Conservation (phyloP, 1,140 invertebrate genomes). For the Drosophila nebulosa region DNA sequence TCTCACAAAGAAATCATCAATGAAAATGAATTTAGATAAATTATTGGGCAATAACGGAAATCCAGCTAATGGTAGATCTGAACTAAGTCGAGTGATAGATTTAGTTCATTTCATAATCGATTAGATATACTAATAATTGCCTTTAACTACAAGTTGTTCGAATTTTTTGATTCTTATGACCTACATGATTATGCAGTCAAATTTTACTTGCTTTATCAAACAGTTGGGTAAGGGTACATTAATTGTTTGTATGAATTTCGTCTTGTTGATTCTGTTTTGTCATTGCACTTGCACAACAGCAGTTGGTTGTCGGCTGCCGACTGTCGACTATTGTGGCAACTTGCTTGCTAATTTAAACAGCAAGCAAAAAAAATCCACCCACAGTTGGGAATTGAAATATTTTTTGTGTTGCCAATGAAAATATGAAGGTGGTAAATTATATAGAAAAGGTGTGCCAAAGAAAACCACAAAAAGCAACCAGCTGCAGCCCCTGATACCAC, state of each 20-base stretch:
- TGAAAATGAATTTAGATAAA: too few relatives aligned
- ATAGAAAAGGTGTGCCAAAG: slow-evolving; percentile 37
- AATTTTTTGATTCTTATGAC: too few relatives aligned
- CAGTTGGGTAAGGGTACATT: not conserved
- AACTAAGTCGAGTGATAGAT: too few relatives aligned
- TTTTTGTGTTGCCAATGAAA: slow-evolving; percentile 28
- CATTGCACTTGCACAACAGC: slow-evolving; percentile 44
- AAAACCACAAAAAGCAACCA: not conserved
- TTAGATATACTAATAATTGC: too few relatives aligned
- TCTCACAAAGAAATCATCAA: too few relatives aligned
- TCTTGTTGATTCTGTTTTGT: slow-evolving; percentile 11
- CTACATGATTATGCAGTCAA: too few relatives aligned
- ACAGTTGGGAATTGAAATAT: slow-evolving; percentile 40
- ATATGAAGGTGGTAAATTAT: slow-evolving; percentile 38
- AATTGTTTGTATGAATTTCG: slow-evolving; percentile 18
- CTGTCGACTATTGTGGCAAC: not conserved
- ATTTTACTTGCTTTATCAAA: too few relatives aligned
- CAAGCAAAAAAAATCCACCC: slow-evolving; percentile 35
- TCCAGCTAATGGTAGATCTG: too few relatives aligned
- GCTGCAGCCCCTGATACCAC: not conserved
- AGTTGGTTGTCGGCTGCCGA: slow-evolving; percentile 3
- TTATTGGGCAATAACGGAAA: too few relatives aligned
- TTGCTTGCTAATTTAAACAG: slow-evolving; percentile 52
- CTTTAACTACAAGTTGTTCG: too few relatives aligned
- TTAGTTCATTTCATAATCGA: too few relatives aligned